These are phyloP conservation scores for Euglossa dilemma DNA, from an alignment of 1,140 invertebrate genomes.

Conservation along the genomic window DNA sequence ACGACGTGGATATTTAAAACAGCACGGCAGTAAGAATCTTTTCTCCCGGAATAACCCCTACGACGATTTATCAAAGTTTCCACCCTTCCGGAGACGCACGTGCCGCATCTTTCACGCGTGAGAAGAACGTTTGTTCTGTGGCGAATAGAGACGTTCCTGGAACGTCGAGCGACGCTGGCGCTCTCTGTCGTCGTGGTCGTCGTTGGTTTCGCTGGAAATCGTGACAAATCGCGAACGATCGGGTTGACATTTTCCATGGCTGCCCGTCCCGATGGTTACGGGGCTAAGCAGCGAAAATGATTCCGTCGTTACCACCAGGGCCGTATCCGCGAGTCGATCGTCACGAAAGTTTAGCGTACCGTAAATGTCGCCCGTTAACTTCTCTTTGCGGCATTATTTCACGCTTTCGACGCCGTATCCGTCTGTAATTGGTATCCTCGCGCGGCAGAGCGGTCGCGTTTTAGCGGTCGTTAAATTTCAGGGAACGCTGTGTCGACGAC, in stretches of 20 bases:
- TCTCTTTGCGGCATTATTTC: conserved; percentile 54
- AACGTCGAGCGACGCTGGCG: not conserved
- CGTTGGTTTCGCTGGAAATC: not conserved
- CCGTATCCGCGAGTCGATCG: conserved; percentile 38
- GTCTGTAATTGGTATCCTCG: conserved; percentile 37
- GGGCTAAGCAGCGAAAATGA: conserved; percentile 43
- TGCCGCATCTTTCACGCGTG: not conserved
- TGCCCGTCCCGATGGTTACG: not conserved
- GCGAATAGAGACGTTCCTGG: not conserved
- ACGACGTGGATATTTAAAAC: not conserved
- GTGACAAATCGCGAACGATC: conserved; percentile 40
- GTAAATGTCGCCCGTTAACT: conserved; percentile 59
- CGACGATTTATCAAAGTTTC: not conserved
- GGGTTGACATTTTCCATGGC: conserved; percentile 28
- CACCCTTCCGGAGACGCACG: not conserved
- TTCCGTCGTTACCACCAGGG: conserved; percentile 37
- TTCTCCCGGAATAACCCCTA: not conserved
- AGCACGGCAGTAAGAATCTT: not conserved
- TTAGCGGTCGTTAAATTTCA: conserved; percentile 32
- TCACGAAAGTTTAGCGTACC: conserved; percentile 55
- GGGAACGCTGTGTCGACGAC: not conserved
- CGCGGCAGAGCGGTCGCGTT: not conserved
- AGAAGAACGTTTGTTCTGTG: not conserved
- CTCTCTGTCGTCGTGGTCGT: not conserved
- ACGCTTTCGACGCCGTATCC: conserved; percentile 32